Evolutionary conservation across 2,113 vertebrate species (phyloP), one percentile per base, ranked within the genome.

Genomic region (Peromyscus polionotus): DNA sequence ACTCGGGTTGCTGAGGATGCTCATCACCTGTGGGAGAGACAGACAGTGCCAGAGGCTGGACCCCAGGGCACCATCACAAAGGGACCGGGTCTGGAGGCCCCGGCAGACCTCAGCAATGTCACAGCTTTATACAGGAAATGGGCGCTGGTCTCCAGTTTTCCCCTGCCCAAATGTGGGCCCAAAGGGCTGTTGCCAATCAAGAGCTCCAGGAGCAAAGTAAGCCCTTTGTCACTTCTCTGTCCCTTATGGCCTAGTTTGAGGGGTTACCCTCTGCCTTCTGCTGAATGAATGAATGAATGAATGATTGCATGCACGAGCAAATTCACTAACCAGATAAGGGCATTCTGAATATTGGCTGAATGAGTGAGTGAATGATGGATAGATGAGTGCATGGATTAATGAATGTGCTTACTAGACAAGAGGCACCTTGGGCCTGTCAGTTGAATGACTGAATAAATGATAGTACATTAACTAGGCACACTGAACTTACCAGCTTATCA

Each of bases 1-100:
- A 0, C 99, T 99, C 97, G 99, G 99, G 98, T 99, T 99, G 98
- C 99, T 99, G 98, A 99, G 98, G 96, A 99, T 99, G 97, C 99
- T 99, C 99, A 99, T 99, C 97, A 99, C 99, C 99, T 99, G 99
- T 39, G 48, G 97, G 61, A 94, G 87, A 94, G 72, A 92, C 1
- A 4, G 22, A 45, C 28, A 0, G 2, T 45, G 33, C 28, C 33
- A 0, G 26, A 8, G 90, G 33, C 10, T 0, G 7, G 86, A 7
- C 81, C 33, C 57, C 2, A 22, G 22, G 72, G 3, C 1, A 14
- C 20, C 0, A 3, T 48, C 0, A 0, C 1, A 2, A 1, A 0
- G 61, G 77, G 70, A 3, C 5, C 0, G 0, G 0, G 61, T 24
- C 26, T 0, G 65, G n/a, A 2, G 45, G 72, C 28, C 45, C 26